Percentiles rank a stretch among this genome's conserved stretches.
phyloP scores from a whole-genome alignment of 2,888 invertebrate genomes.

The Thera obeliscata region DNA sequence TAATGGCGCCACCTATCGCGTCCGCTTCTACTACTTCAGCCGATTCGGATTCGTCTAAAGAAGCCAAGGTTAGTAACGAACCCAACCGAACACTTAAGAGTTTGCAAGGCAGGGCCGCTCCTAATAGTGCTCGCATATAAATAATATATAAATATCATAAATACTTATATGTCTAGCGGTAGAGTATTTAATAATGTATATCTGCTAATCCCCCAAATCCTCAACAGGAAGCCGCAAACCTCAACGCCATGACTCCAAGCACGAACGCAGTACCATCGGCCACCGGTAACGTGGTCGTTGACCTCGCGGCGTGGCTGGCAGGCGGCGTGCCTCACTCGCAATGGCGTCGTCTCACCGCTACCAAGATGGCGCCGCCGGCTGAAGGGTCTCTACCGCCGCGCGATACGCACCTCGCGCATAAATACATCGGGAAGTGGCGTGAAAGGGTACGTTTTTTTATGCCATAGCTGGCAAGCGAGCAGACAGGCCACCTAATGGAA shows the following conservation, averaged over 20 bases:
- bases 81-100: no score
- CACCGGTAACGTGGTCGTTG: slow-evolving; percentile 74
- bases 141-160: no score
- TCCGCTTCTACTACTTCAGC: slow-evolving; percentile 46
- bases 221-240: slow-evolving; percentile 29
- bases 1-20: slow-evolving; percentile 86
- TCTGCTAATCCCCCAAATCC: no score
- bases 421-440: slow-evolving; percentile 74
- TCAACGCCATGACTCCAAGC: slow-evolving; percentile 42
- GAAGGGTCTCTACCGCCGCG: slow-evolving; percentile 49
- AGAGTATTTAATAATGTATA: no score
- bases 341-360: slow-evolving; percentile 66
- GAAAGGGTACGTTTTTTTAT: slow-evolving; percentile 57
- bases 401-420: slow-evolving; percentile 68
- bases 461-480: no score
- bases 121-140: no score
- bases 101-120: no score
- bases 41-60: slow-evolving; percentile 63
- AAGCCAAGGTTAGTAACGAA: slow-evolving; percentile 58
- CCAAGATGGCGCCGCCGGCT: slow-evolving; percentile 41
- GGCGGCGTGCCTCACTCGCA: slow-evolving; percentile 70
- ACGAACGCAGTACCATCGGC: slow-evolving; percentile 54
- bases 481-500: no score
- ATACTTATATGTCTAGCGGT: no score
- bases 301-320: slow-evolving; percentile 82